phyloP scores from a whole-genome alignment of 2,888 invertebrate genomes.

The Cephus pulcher region DNA sequence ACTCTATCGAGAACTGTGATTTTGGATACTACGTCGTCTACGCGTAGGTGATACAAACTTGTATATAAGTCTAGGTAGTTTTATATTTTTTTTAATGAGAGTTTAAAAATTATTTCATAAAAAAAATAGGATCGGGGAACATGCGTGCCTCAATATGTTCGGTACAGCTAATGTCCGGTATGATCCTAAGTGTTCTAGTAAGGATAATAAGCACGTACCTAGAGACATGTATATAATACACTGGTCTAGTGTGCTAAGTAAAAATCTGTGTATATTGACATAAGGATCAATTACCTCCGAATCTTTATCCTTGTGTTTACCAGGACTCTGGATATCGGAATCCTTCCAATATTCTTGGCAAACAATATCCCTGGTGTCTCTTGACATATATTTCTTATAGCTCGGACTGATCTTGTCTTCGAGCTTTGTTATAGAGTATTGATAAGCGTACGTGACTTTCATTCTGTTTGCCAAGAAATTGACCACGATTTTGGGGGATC shows the following conservation, averaged over 20 bases:
- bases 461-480: background rate
- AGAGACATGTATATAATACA: background rate
- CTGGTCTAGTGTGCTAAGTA: background rate
- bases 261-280: background rate
- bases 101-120: constrained; percentile 5
- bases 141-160: background rate
- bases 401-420: background rate
- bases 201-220: background rate
- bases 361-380: background rate
- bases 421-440: background rate
- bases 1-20: background rate
- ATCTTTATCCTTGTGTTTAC: background rate
- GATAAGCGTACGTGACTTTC: background rate
- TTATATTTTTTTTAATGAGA: constrained; percentile 6
- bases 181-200: background rate
- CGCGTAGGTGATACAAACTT: background rate
- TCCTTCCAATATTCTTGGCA: background rate
- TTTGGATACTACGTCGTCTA: background rate
- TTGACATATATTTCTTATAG: background rate
- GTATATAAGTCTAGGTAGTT: constrained; percentile 4
- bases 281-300: background rate
- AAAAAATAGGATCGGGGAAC: background rate
- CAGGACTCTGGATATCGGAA: background rate
- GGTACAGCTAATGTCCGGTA: background rate
- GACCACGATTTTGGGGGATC: background rate